Evolutionary conservation across 2,113 vertebrate genomes (phyloP).

Genomic region (Ophiodon elongatus): DNA sequence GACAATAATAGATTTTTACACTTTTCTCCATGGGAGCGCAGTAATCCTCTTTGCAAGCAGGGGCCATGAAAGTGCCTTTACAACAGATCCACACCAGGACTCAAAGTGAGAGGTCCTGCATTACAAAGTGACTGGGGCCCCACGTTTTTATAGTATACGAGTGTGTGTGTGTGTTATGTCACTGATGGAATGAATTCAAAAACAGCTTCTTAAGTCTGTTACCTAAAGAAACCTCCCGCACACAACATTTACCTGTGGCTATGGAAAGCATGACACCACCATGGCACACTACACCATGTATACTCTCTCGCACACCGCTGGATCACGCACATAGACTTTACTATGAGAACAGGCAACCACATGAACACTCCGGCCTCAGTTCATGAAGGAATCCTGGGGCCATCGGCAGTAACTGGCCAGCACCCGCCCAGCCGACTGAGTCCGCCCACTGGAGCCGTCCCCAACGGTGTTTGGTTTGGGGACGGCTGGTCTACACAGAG

Average conservation of each 20-base stretch:
- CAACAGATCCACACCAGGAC: conserved; percentile 2
- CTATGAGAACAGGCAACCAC: conserved; percentile 51
- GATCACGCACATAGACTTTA: conserved; percentile 52
- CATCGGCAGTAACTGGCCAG: background rate
- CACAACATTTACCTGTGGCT: conserved; percentile 14
- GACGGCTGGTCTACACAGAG: conserved; percentile 45
- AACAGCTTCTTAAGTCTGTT: conserved; percentile 23
- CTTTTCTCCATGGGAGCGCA: background rate
- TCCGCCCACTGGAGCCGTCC: conserved; percentile 27
- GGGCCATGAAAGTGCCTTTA: background rate
- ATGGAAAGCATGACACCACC: conserved; percentile 53
- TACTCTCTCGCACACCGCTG: conserved; percentile 13
- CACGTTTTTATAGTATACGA: no score
- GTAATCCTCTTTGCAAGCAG: background rate
- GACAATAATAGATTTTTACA: background rate
- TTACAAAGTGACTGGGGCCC: background rate
- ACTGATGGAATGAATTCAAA: conserved; percentile 21
- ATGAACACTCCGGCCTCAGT: conserved; percentile 58
- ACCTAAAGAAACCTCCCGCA: conserved; percentile 44
- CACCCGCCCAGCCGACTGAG: background rate
- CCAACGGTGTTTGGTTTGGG: conserved; percentile 55
- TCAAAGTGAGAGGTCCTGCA: background rate
- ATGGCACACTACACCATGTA: conserved; percentile 31
- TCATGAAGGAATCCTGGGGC: conserved; percentile 43
- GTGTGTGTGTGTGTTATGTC: conserved; percentile 8